Evolutionary conservation across 2,797 vertebrate species (phyloP).

Genomic region (Falco biarmicus): DNA sequence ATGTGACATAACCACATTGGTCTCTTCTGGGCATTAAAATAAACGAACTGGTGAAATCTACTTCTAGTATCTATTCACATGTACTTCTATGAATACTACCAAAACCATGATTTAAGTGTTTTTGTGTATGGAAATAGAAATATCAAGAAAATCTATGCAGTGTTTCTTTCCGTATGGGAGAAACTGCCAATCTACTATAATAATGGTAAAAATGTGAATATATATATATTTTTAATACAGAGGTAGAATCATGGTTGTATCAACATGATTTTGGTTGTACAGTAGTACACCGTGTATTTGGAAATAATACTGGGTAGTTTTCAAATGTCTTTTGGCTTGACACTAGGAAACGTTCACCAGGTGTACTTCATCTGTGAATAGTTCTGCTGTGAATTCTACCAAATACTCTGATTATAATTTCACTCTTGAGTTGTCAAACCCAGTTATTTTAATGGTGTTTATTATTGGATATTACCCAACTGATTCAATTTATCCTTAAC

Average conservation of each 20-base stretch:
- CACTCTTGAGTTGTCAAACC: not conserved
- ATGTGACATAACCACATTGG: not conserved
- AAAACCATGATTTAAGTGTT: not conserved
- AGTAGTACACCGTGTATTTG: slow-evolving; percentile 41
- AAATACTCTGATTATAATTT: slow-evolving; percentile 7
- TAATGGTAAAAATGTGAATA: not conserved
- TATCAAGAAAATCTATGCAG: not conserved
- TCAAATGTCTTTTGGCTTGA: slow-evolving; percentile 42
- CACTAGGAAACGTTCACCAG: slow-evolving; percentile 40
- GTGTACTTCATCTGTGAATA: slow-evolving; percentile 37
- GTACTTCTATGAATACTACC: not conserved
- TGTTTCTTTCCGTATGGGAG: not conserved
- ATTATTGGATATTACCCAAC: not conserved
- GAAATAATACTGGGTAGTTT: slow-evolving; percentile 4
- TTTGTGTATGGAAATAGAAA: not conserved
- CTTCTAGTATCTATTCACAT: not conserved
- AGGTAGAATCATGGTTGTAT: not conserved
- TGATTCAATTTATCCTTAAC: not conserved
- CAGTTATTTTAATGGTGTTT: not conserved
- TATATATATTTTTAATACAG: not conserved
- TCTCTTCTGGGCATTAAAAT: not conserved
- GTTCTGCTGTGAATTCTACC: slow-evolving; percentile 37
- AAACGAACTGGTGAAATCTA: not conserved
- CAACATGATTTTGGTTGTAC: not conserved
- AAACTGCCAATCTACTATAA: not conserved